phyloP scores from a whole-genome alignment of 2,113 vertebrate species.

The Cisticola juncidis region DNA sequence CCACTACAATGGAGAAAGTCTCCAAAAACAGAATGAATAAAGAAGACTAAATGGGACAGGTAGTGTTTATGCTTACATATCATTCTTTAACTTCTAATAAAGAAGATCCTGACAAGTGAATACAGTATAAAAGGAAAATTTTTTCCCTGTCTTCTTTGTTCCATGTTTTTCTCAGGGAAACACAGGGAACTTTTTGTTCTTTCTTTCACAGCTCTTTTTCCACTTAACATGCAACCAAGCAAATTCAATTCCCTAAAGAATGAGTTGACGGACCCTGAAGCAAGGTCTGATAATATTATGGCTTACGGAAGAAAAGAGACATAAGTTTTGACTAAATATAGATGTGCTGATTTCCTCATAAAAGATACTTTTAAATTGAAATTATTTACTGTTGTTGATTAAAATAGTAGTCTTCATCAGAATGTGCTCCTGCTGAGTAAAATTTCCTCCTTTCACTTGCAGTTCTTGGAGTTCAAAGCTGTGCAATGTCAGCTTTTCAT shows the following conservation, averaged over 20 bases:
- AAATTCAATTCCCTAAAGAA: neutral
- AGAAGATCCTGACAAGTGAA: neutral
- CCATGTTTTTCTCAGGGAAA: neutral
- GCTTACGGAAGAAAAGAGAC: neutral
- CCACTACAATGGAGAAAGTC: neutral
- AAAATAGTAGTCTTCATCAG: neutral
- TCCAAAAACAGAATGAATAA: neutral
- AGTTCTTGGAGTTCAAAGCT: neutral
- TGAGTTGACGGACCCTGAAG: neutral
- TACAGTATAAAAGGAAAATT: neutral
- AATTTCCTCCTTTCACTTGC: neutral
- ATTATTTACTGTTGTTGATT: neutral
- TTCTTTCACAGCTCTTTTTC: neutral
- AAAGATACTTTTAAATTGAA: neutral
- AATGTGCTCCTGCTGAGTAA: neutral
- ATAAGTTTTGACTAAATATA: neutral
- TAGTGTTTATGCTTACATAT: neutral
- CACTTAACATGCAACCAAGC: neutral
- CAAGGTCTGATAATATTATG: neutral
- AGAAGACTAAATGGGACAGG: neutral
- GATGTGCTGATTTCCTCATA: neutral
- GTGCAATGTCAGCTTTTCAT: neutral
- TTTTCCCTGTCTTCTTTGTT: neutral
- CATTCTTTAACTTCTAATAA: neutral
- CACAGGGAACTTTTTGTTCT: too few relatives aligned